Conservation (phyloP, 2,113 vertebrate genomes). For the Lichenostomus cassidix region DNA sequence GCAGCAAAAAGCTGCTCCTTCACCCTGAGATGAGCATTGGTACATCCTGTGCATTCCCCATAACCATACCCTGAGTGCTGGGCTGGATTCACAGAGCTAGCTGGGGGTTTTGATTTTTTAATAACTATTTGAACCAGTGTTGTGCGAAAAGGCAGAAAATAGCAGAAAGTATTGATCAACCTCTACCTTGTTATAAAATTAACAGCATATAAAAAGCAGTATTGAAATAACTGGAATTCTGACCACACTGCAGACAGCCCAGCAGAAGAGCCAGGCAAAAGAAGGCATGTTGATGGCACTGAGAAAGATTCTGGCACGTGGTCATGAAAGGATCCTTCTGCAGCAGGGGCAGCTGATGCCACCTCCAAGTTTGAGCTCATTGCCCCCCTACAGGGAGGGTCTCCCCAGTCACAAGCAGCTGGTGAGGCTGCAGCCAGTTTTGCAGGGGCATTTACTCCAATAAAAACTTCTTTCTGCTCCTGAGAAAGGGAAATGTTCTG, state of each 20-base stretch:
- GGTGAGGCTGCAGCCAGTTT: not conserved
- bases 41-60: not conserved
- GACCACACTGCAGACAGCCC: not conserved
- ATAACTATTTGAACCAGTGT: not conserved
- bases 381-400: not conserved
- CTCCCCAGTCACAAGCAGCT: not conserved
- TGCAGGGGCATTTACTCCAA: not conserved
- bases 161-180: not conserved
- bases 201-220: not conserved
- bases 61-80: not conserved
- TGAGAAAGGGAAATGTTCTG: not conserved
- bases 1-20: not conserved
- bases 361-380: not conserved
- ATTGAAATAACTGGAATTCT: not conserved
- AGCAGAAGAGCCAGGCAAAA: not conserved
- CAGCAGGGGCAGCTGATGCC: not conserved
- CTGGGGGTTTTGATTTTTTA: not conserved
- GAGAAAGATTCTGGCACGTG: not conserved
- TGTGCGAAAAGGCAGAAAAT: not conserved
- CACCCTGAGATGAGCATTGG: fast-evolving
- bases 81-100: not conserved
- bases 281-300: fast-evolving
- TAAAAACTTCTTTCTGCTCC: not conserved
- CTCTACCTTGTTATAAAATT: not conserved
- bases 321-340: not conserved